phyloP scores from a whole-genome alignment of 1,140 invertebrate genomes.

The Formica exsecta region DNA sequence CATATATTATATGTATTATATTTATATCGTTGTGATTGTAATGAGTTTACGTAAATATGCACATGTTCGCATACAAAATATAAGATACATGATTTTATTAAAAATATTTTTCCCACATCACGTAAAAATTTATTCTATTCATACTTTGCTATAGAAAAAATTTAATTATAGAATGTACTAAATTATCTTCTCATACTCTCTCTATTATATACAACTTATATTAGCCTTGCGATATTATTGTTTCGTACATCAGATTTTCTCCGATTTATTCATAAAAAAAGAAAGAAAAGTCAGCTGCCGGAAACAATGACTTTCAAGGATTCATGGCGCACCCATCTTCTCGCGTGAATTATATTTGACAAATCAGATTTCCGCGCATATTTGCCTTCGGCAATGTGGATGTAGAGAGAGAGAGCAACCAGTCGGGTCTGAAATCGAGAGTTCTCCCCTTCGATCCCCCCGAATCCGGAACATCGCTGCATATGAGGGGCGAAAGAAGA shows the following conservation, averaged over 20 bases:
- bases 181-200: neutral
- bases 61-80: neutral
- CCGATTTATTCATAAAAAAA: constrained; percentile 32
- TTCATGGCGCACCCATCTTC: constrained; percentile 39
- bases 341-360: constrained; percentile 58
- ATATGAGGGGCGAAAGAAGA: constrained; percentile 60
- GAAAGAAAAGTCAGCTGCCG: constrained; percentile 34
- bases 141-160: neutral
- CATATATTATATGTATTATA: neutral
- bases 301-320: constrained; percentile 52
- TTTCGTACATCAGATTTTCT: neutral
- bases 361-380: constrained; percentile 71
- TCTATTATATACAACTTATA: neutral
- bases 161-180: neutral
- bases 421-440: constrained; percentile 67
- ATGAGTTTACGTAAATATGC: neutral
- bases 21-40: neutral
- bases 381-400: constrained; percentile 54
- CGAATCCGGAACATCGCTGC: constrained; percentile 61
- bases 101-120: neutral
- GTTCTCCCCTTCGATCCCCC: constrained; percentile 53
- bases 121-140: neutral
- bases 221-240: neutral
- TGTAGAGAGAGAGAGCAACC: neutral
- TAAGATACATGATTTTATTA: neutral